phyloP scores from a whole-genome alignment of 2,113 vertebrate species.

The Oreocharis arfaki region DNA sequence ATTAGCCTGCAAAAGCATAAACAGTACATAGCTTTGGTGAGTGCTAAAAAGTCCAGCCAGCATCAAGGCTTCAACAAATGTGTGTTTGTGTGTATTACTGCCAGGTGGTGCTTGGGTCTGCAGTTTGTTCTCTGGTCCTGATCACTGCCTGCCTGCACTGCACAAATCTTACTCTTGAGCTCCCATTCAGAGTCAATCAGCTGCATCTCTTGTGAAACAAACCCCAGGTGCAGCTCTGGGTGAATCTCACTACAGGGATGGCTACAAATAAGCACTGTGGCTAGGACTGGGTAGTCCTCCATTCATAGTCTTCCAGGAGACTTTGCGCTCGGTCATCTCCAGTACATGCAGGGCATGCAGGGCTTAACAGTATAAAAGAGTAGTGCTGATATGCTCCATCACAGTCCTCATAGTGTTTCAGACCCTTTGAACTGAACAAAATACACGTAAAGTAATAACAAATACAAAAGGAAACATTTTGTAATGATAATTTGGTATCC shows the following conservation, averaged over 20 bases:
- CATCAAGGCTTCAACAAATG: neutral
- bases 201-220: neutral
- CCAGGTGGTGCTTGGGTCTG: neutral
- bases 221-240: neutral
- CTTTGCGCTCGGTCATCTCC: neutral
- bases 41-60: neutral
- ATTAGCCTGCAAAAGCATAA: neutral
- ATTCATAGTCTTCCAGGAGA: neutral
- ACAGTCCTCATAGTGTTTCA: neutral
- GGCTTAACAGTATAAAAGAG: neutral
- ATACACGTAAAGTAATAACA: neutral
- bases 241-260: neutral
- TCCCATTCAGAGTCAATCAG: neutral
- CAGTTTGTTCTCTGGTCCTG: fast-evolving
- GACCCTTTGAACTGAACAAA: neutral
- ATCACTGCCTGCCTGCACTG: neutral
- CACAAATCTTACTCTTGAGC: neutral
- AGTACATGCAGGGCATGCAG: neutral
- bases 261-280: neutral
- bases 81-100: too few relatives aligned
- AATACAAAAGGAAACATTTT: too few relatives aligned
- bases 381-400: neutral
- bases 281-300: neutral
- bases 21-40: neutral
- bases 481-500: too few relatives aligned